Evolutionary conservation across 2,797 vertebrate species (phyloP).

Genomic region (Dipus sagitta): DNA sequence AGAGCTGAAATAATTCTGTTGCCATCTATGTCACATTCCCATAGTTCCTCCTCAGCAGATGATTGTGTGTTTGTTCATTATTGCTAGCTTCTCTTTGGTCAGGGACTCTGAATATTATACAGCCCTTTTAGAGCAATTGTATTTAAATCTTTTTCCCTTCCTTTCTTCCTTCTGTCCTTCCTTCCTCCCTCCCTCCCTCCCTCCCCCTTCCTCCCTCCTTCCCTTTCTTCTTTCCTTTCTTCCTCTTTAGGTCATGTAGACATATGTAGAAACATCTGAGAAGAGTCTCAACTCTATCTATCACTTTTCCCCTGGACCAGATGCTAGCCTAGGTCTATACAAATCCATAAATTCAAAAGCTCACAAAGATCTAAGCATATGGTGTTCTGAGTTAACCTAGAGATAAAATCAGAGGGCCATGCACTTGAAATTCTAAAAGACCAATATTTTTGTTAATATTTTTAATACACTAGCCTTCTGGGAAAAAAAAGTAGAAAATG

Average conservation of each 20-base stretch:
- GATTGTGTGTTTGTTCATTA: background rate
- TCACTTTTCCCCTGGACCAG: background rate
- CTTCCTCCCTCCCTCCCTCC: background rate
- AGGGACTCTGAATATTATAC: background rate
- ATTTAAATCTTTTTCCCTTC: background rate
- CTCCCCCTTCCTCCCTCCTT: background rate
- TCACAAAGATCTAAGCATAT: background rate
- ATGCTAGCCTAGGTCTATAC: background rate
- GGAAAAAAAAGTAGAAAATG: background rate
- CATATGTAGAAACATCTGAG: background rate
- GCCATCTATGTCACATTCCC: conserved; percentile 31
- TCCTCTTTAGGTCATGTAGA: background rate
- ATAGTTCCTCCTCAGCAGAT: background rate
- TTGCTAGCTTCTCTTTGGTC: background rate
- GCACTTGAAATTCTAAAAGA: background rate
- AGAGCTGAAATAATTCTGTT: conserved; percentile 52
- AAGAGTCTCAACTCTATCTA: background rate
- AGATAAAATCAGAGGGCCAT: background rate
- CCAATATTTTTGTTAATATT: background rate
- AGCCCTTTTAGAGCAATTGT: background rate
- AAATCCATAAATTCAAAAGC: background rate
- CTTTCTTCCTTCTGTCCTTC: background rate
- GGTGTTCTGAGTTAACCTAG: background rate
- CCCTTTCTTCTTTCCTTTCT: background rate
- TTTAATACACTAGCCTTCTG: background rate